These are phyloP conservation scores for Ctenochaetus hawaiiensis DNA, from an alignment of 2,797 vertebrate species.

Conservation along the genomic window DNA sequence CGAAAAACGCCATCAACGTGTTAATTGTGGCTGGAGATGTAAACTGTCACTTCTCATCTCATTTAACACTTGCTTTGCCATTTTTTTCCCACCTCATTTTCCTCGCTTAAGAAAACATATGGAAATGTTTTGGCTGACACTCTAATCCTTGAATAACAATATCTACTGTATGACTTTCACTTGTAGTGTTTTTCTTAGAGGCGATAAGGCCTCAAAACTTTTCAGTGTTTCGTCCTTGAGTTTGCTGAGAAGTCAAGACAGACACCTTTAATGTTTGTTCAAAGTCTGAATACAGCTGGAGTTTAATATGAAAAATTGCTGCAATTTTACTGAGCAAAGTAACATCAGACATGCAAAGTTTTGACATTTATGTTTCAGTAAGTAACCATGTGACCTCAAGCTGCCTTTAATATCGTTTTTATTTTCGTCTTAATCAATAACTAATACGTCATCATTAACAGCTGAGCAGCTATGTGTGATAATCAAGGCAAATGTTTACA, in stretches of 20 bases:
- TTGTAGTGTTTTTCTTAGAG: slow-evolving; percentile 5
- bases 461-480: background rate
- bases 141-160: slow-evolving; percentile 54
- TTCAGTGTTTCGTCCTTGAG: slow-evolving; percentile 16
- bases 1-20: slow-evolving; percentile 97
- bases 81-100: slow-evolving; percentile 89
- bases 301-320: slow-evolving; percentile 2
- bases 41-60: slow-evolving; percentile 99
- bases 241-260: slow-evolving; percentile 26
- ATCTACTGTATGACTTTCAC: slow-evolving; percentile 47
- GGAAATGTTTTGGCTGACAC: slow-evolving; percentile 83
- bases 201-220: background rate
- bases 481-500: slow-evolving; percentile 2
- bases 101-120: slow-evolving; percentile 87
- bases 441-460: background rate
- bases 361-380: slow-evolving; percentile 7
- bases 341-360: background rate
- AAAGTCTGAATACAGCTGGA: slow-evolving; percentile 19
- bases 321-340: slow-evolving; percentile 3
- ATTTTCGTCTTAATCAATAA: background rate
- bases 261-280: background rate
- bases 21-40: slow-evolving; percentile 99
- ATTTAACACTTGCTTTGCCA: slow-evolving; percentile 94
- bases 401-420: background rate
- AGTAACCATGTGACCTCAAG: background rate